phyloP scores from a whole-genome alignment of 2,888 invertebrate species.

The Panopea generosa region DNA sequence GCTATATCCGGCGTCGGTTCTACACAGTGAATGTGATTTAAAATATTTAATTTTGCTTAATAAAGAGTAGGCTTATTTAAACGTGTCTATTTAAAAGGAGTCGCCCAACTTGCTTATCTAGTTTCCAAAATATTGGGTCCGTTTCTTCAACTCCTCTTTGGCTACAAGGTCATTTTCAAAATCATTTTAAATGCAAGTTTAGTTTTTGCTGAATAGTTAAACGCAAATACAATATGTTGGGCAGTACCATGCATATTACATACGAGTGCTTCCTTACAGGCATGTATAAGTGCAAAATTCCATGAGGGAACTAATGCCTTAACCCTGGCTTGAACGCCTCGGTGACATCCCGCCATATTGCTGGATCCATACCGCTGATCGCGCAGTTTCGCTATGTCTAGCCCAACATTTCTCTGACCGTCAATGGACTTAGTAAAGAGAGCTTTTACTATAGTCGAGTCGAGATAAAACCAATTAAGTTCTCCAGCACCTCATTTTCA shows the following conservation, averaged over 20 bases:
- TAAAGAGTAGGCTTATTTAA: too few species aligned
- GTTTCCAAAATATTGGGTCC: too few species aligned
- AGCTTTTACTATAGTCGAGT: slow-evolving; percentile 35
- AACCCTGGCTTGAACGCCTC: slow-evolving; percentile 54
- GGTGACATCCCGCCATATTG: slow-evolving; percentile 34
- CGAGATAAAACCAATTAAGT: slow-evolving; percentile 32
- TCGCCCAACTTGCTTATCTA: too few species aligned
- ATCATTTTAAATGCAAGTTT: slow-evolving; percentile 30
- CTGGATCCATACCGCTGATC: slow-evolving; percentile 47
- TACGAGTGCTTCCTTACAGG: slow-evolving; percentile 43
- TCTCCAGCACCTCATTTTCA: slow-evolving; percentile 25
- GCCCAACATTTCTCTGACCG: slow-evolving; percentile 7
- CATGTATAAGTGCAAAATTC: slow-evolving; percentile 38
- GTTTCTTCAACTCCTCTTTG: slow-evolving; percentile 29
- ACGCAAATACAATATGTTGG: slow-evolving; percentile 45
- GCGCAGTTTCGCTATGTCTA: slow-evolving; percentile 22
- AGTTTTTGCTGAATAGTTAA: slow-evolving; percentile 48
- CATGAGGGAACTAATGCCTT: slow-evolving; percentile 38
- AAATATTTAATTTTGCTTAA: too few species aligned
- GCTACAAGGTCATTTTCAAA: slow-evolving; percentile 28
- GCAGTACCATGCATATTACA: slow-evolving; percentile 51
- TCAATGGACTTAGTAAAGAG: slow-evolving; percentile 30
- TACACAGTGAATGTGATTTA: too few species aligned
- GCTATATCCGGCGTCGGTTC: too few species aligned
- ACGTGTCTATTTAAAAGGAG: too few species aligned